phyloP scores from a whole-genome alignment of 2,797 vertebrate species.

The Xenopus petersii region DNA sequence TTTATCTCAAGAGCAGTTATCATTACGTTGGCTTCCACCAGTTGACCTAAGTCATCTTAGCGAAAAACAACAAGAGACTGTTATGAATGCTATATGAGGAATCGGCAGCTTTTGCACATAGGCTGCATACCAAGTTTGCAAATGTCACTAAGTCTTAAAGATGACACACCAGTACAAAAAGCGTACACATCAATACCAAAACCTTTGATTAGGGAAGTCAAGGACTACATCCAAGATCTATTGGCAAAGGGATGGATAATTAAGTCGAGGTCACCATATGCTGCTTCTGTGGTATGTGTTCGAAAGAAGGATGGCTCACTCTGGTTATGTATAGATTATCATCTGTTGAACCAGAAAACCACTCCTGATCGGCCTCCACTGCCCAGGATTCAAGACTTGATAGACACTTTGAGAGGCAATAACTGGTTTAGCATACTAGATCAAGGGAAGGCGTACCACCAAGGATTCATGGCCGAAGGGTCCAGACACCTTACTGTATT shows the following conservation, averaged over 20 bases:
- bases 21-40: too few relatives aligned
- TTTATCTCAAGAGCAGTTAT: too few relatives aligned
- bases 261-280: background rate
- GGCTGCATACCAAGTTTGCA: too few relatives aligned
- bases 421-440: background rate
- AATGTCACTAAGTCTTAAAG: background rate
- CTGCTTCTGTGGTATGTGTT: background rate
- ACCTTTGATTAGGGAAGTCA: background rate
- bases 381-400: background rate
- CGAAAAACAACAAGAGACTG: too few relatives aligned
- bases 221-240: background rate
- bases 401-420: background rate
- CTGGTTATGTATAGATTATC: background rate
- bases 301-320: background rate
- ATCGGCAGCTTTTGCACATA: too few relatives aligned
- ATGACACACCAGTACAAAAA: background rate
- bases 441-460: conserved; percentile 4
- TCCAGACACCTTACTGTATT: background rate
- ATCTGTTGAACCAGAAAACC: background rate
- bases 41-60: too few relatives aligned
- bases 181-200: background rate
- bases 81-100: too few relatives aligned
- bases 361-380: background rate
- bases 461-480: background rate
- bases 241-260: background rate